Evolutionary conservation across 2,888 invertebrate species (phyloP).

Genomic region (Synergus japonicus): DNA sequence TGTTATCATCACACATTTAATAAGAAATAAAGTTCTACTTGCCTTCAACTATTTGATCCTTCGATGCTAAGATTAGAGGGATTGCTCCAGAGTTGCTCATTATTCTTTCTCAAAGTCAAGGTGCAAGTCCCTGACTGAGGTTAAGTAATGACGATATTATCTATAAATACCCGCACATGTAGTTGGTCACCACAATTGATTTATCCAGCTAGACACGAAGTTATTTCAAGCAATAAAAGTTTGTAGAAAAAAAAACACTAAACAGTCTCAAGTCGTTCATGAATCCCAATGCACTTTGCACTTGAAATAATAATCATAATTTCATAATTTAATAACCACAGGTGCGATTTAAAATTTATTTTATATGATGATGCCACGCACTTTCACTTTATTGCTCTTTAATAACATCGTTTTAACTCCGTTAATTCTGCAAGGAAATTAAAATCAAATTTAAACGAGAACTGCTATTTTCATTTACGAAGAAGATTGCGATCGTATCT

Average conservation of each 20-base stretch:
- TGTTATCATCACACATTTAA: no score
- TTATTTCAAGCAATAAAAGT: slow-evolving; percentile 23
- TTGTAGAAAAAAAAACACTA: background rate
- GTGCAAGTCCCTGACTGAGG: slow-evolving; percentile 14
- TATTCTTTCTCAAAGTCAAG: slow-evolving; percentile 43
- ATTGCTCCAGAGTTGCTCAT: slow-evolving; percentile 74
- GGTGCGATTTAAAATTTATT: background rate
- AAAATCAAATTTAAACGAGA: slow-evolving; percentile 26
- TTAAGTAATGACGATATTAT: slow-evolving; percentile 17
- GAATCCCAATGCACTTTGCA: background rate
- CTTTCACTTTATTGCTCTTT: background rate
- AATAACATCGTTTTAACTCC: background rate
- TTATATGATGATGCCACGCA: background rate
- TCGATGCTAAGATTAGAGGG: slow-evolving; percentile 71
- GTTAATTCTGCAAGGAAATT: slow-evolving; percentile 7
- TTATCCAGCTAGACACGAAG: slow-evolving; percentile 27
- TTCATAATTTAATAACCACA: background rate
- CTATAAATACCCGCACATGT: slow-evolving; percentile 27
- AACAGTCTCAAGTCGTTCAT: slow-evolving; percentile 10
- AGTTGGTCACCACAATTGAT: slow-evolving; percentile 29
- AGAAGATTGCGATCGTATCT: slow-evolving; percentile 1
- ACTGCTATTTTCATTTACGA: slow-evolving; percentile 26
- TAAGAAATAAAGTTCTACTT: slow-evolving; percentile 59
- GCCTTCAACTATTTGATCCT: slow-evolving; percentile 71
- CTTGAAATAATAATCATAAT: slow-evolving; percentile 4